Evolutionary conservation across 2,888 invertebrate genomes (phyloP), one percentile per base, ranked within the genome.

Genomic region (Torymus tubicola): DNA sequence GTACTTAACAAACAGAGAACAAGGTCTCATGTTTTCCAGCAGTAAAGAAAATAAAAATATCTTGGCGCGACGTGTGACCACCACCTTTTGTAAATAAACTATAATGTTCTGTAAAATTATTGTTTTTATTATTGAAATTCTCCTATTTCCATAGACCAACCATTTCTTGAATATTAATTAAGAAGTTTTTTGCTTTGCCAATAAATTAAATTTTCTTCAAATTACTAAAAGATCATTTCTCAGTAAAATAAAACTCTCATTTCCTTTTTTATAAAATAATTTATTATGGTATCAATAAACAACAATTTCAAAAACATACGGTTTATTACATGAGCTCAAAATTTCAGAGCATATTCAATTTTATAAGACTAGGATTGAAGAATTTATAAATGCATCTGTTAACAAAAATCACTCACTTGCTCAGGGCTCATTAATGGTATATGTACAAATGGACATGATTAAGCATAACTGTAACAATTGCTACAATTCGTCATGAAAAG

Each of bases 31-130:
- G 67, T 78, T 82, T 75, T 75, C 61, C 67, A 76, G 58, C 52
- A 31, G 31, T 55, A 57, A 74, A 73, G 58, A n/a, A 13, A 64
- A 58, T 60, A 61, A 76, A 76, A 65, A 64, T n/a, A 14, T 81
- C 74, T 76, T 70, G 70, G 60, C 60, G 71, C 21, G 5, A 79
- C 57, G 53, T 87, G 84, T 87, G 86, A 86, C 84, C 81, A 82
- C 81, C 83, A 84, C 75, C 78, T 84, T 86, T 87, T 87, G 85
- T 87, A 86, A 87, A 87, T 87, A 86, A 87, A 87, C 21, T 82
- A 78, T 67, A 53, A 67, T 82, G 80, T 80, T 70, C 60, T 18
- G 65, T 68, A 64, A 53, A 60, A 2, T 2, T 31, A 13, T 24
- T 13, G 12, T 60, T 67, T 11, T 57, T 50, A 53, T 76, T 70